phyloP scores from a whole-genome alignment of 2,888 invertebrate species.

The Graphium colonna region DNA sequence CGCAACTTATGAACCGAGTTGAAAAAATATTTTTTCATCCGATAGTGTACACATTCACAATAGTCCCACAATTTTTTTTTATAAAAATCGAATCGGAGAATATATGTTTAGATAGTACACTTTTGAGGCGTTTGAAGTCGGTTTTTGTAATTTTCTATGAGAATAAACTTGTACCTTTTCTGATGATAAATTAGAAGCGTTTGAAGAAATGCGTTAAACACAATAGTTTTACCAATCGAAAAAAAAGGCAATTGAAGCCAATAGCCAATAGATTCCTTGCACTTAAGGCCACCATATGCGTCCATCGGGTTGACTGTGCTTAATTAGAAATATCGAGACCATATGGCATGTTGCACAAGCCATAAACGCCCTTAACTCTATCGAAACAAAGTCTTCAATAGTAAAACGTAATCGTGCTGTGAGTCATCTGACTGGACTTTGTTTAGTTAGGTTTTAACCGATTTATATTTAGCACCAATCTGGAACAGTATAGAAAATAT shows the following conservation, averaged over 20 bases:
- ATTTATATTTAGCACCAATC: slow-evolving; percentile 15
- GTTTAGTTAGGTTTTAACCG: slow-evolving; percentile 14
- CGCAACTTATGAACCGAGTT: too few relatives aligned
- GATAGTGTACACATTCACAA: too few relatives aligned
- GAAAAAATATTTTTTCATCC: too few relatives aligned
- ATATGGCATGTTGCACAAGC: slow-evolving; percentile 23
- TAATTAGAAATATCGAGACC: slow-evolving; percentile 25
- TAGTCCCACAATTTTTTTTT: too few relatives aligned
- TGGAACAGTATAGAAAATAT: slow-evolving; percentile 3
- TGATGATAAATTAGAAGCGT: too few relatives aligned
- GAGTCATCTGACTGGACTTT: slow-evolving; percentile 18
- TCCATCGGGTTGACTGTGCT: slow-evolving; percentile 25
- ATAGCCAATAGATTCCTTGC: slow-evolving; percentile 31
- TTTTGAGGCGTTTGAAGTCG: too few relatives aligned
- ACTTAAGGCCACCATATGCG: slow-evolving; percentile 29
- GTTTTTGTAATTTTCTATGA: too few relatives aligned
- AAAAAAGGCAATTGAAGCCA: slow-evolving; percentile 21
- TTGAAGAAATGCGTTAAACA: background rate
- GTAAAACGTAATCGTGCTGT: slow-evolving; percentile 3
- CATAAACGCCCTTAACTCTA: slow-evolving; percentile 14
- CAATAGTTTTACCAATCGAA: slow-evolving; percentile 9
- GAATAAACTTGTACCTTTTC: too few relatives aligned
- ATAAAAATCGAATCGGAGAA: too few relatives aligned
- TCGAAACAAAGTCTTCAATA: slow-evolving; percentile 4
- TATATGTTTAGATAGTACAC: too few relatives aligned